phyloP scores from a whole-genome alignment of 2,113 vertebrate genomes.

The Leptosomus discolor region DNA sequence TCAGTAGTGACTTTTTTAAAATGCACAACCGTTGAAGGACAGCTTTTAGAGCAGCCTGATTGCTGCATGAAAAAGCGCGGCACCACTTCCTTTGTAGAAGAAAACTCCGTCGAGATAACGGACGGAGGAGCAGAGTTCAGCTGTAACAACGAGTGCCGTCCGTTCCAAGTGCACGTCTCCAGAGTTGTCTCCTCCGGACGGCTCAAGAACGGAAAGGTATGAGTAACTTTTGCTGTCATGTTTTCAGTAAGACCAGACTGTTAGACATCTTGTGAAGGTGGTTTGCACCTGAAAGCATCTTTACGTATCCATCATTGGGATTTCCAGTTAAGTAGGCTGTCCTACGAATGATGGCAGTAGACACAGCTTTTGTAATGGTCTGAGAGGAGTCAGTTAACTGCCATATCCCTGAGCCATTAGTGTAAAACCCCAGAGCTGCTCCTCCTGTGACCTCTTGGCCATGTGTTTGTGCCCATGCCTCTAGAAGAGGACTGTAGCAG shows the following conservation, averaged over 20 bases:
- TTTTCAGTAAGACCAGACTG: not conserved
- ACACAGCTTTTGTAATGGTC: not conserved
- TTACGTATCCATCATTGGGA: not conserved
- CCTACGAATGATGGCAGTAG: not conserved
- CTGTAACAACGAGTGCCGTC: not conserved
- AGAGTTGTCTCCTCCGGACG: slow-evolving; percentile 45
- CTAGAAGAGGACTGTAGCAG: not conserved
- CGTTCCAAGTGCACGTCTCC: slow-evolving; percentile 22
- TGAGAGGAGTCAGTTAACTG: not conserved
- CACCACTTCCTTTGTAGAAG: not conserved
- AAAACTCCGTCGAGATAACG: not conserved
- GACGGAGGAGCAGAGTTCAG: not conserved
- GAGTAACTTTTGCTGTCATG: not conserved
- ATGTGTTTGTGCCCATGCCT: not conserved
- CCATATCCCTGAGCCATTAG: not conserved
- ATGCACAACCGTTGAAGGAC: not conserved
- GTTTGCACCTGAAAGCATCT: not conserved
- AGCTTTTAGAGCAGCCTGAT: not conserved
- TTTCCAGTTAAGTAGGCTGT: not conserved
- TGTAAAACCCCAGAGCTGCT: not conserved
- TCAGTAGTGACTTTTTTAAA: not conserved
- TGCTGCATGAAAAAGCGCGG: not conserved
- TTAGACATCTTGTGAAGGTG: not conserved
- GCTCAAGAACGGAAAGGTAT: slow-evolving; percentile 44
- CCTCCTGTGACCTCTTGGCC: not conserved